phyloP scores from a whole-genome alignment of 2,888 invertebrate species.

The Papilio elwesi region DNA sequence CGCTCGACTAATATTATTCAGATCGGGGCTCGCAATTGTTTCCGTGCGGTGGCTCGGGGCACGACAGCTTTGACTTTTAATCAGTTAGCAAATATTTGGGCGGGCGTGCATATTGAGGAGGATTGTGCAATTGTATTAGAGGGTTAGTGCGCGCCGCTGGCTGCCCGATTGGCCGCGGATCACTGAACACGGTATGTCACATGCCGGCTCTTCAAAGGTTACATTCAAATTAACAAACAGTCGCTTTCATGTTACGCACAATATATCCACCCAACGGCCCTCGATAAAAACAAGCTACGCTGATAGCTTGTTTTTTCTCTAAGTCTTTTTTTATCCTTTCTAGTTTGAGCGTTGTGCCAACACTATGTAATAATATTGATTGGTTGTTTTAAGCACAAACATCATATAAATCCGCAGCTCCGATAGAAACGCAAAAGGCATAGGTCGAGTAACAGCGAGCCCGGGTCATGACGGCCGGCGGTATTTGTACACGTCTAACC shows the following conservation, averaged over 20 bases:
- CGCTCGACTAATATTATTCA: slow-evolving; percentile 78
- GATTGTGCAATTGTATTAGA: slow-evolving; percentile 79
- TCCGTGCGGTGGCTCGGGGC: slow-evolving; percentile 67
- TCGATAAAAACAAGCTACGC: no score
- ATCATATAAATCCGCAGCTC: slow-evolving; percentile 1
- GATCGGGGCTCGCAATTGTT: slow-evolving; percentile 67
- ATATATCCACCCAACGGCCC: neutral
- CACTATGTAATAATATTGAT: no score
- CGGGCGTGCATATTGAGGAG: slow-evolving; percentile 75
- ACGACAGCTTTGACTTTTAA: slow-evolving; percentile 81
- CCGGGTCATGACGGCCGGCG: slow-evolving; percentile 8
- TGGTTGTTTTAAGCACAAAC: neutral
- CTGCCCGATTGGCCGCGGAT: slow-evolving; percentile 57
- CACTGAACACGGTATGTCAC: slow-evolving; percentile 68
- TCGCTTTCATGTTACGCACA: slow-evolving; percentile 5
- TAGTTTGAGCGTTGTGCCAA: no score
- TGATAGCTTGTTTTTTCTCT: no score
- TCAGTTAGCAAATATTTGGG: slow-evolving; percentile 79
- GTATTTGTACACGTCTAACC: slow-evolving; percentile 50
- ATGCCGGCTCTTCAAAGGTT: slow-evolving; percentile 46
- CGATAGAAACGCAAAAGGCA: slow-evolving; percentile 7
- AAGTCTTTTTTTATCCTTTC: no score
- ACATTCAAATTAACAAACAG: slow-evolving; percentile 13
- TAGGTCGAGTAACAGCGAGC: slow-evolving; percentile 6
- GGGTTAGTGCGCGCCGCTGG: slow-evolving; percentile 63